These are phyloP conservation scores for Euura saliciscinereae DNA, from an alignment of 1,140 invertebrate species.

Conservation along the genomic window DNA sequence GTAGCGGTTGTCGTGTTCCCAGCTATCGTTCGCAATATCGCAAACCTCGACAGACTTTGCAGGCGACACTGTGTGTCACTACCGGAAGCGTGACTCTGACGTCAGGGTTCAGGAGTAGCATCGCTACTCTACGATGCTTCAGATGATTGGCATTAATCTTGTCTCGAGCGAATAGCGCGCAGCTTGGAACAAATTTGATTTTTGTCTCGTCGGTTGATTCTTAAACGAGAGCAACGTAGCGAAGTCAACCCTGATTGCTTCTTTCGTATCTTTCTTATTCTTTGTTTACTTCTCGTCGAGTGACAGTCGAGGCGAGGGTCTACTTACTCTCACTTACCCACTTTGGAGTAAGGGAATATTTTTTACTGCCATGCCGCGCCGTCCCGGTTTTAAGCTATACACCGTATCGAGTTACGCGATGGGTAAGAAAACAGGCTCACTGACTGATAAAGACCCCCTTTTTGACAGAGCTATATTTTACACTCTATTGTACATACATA, in stretches of 20 bases:
- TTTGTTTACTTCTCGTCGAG: conserved; percentile 3
- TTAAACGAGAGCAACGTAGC: background rate
- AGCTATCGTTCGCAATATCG: background rate
- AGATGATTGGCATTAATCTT: too few species aligned
- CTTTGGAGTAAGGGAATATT: background rate
- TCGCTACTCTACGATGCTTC: too few species aligned
- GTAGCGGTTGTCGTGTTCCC: conserved; percentile 1
- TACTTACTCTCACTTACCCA: conserved; percentile 7
- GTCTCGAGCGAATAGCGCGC: too few species aligned
- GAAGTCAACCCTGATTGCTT: background rate
- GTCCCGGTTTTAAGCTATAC: background rate
- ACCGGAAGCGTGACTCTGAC: too few species aligned
- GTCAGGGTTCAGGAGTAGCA: too few species aligned
- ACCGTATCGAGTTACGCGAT: background rate
- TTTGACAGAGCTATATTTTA: background rate
- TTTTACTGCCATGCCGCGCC: background rate
- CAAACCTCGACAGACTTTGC: too few species aligned
- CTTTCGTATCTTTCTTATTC: background rate
- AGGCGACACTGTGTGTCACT: too few species aligned
- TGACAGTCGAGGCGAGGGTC: background rate
- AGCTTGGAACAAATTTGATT: too few species aligned
- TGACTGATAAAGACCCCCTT: background rate
- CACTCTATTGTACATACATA: background rate
- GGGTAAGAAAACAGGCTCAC: background rate
- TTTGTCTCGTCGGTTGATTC: too few species aligned